Percentiles rank a stretch among this genome's conserved stretches.
Evolutionary conservation across 2,113 vertebrate species (phyloP).

Genomic region (Electrona antarctica): DNA sequence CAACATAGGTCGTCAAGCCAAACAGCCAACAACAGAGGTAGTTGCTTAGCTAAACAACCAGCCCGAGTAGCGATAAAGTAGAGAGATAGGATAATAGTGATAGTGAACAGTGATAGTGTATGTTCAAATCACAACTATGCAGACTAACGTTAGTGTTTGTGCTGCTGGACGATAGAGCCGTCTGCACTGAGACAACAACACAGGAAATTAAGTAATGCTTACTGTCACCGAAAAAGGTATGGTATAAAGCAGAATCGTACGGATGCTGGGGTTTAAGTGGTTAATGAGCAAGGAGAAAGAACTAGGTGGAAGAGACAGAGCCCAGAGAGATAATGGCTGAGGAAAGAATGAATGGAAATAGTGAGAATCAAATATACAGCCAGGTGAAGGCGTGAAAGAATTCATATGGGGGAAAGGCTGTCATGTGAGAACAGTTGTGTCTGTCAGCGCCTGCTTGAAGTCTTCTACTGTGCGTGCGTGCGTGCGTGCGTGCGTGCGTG

Average conservation of each 20-base stretch:
- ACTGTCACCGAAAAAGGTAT: too few relatives aligned
- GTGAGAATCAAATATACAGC: background rate
- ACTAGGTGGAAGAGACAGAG: background rate
- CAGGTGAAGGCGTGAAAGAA: background rate
- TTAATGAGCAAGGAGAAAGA: too few relatives aligned
- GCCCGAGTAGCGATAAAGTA: background rate
- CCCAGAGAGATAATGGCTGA: background rate
- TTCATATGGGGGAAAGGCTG: background rate
- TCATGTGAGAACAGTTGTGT: slow-evolving; percentile 17
- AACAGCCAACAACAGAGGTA: too few relatives aligned
- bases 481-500: background rate
- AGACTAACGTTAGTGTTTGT: too few relatives aligned
- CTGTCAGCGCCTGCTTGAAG: slow-evolving; percentile 3
- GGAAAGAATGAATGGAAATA: background rate
- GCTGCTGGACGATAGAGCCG: too few relatives aligned
- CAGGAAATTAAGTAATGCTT: too few relatives aligned
- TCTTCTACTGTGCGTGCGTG: background rate
- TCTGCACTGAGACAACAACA: too few relatives aligned
- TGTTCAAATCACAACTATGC: background rate
- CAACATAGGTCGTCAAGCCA: too few relatives aligned
- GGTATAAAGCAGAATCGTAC: too few relatives aligned
- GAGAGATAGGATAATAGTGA: background rate
- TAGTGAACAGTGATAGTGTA: background rate
- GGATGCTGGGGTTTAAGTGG: too few relatives aligned
- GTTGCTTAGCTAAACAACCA: too few relatives aligned